Evolutionary conservation across 2,797 vertebrate species (phyloP), one percentile per base, ranked within the genome.

Genomic region (Eospalax fontanierii): DNA sequence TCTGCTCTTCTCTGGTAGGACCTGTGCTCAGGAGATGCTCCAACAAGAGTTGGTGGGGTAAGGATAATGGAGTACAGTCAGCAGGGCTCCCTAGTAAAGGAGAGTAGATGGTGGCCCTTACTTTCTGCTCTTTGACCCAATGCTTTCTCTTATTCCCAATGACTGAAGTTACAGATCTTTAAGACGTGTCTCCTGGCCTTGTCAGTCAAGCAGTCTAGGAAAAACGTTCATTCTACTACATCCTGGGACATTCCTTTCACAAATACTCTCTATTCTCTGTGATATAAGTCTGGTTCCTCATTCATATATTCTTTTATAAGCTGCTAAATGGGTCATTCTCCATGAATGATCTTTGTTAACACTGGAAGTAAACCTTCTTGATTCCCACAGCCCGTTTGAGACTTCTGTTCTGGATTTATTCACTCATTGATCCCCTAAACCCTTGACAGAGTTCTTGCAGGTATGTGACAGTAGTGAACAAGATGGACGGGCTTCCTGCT

Each of bases 51-150:
- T 26, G 28, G 43, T 11, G 8, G 24, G 10, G 24, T 18, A 5
- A 9, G 9, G 15, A 15, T 22, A 28, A 14, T 30, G 14, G 14
- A 30, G 40, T 18, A 4, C 11, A 50, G 7, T 21, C 50, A n/a
- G 7, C 16, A 6, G 30, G 66, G 3, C 54, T 73, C n/a, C 3
- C 19, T 65, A 26, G 28, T 19, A 35, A 33, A 40, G 24, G 50
- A 43, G 22, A 18, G 6, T 33, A 8, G 24, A 4, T 0, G 1
- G 28, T 33, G 6, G 19, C 10, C n/a, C 19, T 30, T 2, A 63
- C 4, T 22, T 54, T 38, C 19, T 46, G n/a, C 3, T 71, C 46
- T 85, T 61, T 33, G 80, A 21, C n/a, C 26, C 63, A 63, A 80
- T 15, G 12, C 26, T 61, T 43, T 7, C 2, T 11, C 10, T 26